Base-by-base conservation (phyloP, 1,140 invertebrate species). In the Akabosia matsudoensis region DNA sequence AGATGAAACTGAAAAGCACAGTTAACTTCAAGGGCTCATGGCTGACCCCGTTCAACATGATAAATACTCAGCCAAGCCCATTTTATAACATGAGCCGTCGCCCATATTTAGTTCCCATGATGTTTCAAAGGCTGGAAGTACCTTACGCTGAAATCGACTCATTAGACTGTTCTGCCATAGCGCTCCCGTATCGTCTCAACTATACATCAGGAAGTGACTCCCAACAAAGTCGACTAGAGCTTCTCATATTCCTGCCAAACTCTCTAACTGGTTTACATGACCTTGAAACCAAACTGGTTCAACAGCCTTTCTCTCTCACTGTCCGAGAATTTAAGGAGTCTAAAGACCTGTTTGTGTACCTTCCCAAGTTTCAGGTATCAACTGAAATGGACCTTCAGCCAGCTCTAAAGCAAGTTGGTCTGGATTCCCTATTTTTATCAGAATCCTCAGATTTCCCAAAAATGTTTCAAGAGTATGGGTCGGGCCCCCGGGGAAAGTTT, bases 331-430 rank as follows among this genome's bases (percentile, higher is more conserved):
- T 72, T 22, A 13, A 2, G 70, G 37, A 14, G 3, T 37, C 31
- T 7, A 72, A 31, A n/a, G 76, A 77, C 37, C 31, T 77, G 71
- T 77, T 64, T 30, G 18, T 77, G 30, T 77, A 77, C 22, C 18
- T 77, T 7, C 76, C 76, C n/a, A 77, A 77, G 30, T 31, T 77
- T 51, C n/a, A 74, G 24, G 31, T 77, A 3, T 31, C n/a, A 24
- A 51, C 76, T 1, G 34, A 28, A 22, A 2, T 72, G 70, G 70
- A 72, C 26, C 45, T 72, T 14, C n/a, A 34, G 34, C 24, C 61
- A 28, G 61, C 28, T 67, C 30, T 67, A n/a, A 67, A 22, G 31
- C 33, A 72, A 22, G 70, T 72, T 7, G 61, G 61, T 30, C 61
- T 67, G 26, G 24, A 67, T 28, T 34, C 56, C 28, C 16, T 56